Conservation (phyloP, 2,113 vertebrate species). For the Syngnathus scovelli region DNA sequence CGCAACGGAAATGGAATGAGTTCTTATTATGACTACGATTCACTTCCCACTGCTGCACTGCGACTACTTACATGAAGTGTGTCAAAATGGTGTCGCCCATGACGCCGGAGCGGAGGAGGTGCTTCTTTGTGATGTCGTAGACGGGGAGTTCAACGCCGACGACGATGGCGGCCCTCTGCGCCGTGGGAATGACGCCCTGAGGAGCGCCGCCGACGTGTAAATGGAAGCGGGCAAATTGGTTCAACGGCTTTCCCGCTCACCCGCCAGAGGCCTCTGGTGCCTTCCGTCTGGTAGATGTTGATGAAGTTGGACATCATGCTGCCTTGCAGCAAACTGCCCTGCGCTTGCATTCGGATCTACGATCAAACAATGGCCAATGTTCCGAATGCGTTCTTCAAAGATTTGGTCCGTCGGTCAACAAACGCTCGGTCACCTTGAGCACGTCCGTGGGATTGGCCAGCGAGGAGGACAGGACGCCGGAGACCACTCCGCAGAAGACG, state of each 20-base stretch:
- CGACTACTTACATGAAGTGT: constrained; percentile 69
- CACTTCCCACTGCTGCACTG: background rate
- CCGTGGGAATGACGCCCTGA: constrained; percentile 77
- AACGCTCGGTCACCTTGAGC: constrained; percentile 78
- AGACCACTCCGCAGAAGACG: constrained; percentile 92
- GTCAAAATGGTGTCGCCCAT: constrained; percentile 76
- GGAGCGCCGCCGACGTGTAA: constrained; percentile 1
- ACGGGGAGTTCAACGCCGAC: constrained; percentile 78
- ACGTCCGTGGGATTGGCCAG: constrained; percentile 94
- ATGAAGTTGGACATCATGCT: constrained; percentile 98
- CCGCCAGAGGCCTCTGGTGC: constrained; percentile 90
- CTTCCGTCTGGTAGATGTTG: constrained; percentile 95
- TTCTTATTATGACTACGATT: no score
- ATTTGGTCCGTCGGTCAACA: background rate
- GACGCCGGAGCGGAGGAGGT: constrained; percentile 69
- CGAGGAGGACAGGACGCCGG: constrained; percentile 89
- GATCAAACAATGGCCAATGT: background rate
- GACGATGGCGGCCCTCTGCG: constrained; percentile 77
- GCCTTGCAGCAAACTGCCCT: constrained; percentile 88
- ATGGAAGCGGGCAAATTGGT: background rate
- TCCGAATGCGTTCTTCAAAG: background rate
- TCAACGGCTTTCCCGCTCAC: constrained; percentile 65
- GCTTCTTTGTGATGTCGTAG: constrained; percentile 79
- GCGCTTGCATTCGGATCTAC: constrained; percentile 96
- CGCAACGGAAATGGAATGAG: no score